A percentile compares a stretch with the other conserved stretches of the same genome.
Evolutionary conservation across 30 jellyfish, hydroid and myxozoan genomes (phyloP).

Genomic region (Cassiopea xamachana): DNA sequence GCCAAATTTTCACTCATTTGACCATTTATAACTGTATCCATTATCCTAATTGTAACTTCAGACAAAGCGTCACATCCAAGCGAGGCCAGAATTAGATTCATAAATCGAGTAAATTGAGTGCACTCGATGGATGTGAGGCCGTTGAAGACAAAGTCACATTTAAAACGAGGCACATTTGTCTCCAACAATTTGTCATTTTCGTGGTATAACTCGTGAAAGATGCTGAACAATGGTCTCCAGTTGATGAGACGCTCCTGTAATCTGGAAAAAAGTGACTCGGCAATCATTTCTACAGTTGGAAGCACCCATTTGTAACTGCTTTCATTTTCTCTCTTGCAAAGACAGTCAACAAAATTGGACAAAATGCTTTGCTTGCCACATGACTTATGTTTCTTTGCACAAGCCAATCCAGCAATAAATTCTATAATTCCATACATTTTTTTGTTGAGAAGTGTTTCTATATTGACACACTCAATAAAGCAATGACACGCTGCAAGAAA

Average conservation of each 20-base stretch:
- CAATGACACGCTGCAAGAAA: slow-evolving; percentile 37
- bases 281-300: not conserved
- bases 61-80: slow-evolving; percentile 12
- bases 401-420: slow-evolving; percentile 39
- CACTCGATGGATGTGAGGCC: not conserved
- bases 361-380: not conserved
- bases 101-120: slow-evolving; percentile 13
- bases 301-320: not conserved
- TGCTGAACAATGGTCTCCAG: slow-evolving; percentile 16
- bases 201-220: slow-evolving; percentile 16
- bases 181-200: slow-evolving; percentile 7
- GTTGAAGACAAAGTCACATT: slow-evolving; percentile 9
- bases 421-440: slow-evolving; percentile 19
- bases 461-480: not conserved
- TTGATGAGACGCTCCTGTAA: slow-evolving; percentile 5
- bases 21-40: not conserved
- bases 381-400: not conserved
- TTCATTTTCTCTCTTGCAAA: not conserved
- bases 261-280: not conserved
- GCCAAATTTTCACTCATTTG: slow-evolving; percentile 1
- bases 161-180: not conserved
- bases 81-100: not conserved
- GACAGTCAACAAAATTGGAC: not conserved
- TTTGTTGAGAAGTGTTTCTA: slow-evolving; percentile 12
- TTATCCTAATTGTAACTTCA: slow-evolving; percentile 1